Conservation (phyloP, 2,797 vertebrate species). For the Toxotes lorentzi region DNA sequence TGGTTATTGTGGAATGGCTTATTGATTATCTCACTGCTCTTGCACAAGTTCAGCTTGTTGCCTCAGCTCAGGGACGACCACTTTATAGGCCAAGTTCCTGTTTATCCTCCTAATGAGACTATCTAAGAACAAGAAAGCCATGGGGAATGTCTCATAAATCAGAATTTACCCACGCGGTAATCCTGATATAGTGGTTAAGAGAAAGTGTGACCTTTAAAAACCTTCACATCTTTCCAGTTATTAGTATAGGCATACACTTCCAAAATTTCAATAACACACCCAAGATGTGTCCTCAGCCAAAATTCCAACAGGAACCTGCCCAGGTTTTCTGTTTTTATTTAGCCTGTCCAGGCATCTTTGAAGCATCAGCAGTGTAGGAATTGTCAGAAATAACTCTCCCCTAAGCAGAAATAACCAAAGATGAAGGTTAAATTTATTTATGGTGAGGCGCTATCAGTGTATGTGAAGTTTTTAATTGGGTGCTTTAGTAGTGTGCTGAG, state of each 20-base stretch:
- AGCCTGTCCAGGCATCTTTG: background rate
- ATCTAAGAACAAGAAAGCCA: conserved; percentile 17
- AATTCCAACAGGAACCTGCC: conserved; percentile 15
- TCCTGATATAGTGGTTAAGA: background rate
- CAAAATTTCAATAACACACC: background rate
- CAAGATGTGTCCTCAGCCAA: background rate
- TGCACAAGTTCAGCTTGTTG: conserved; percentile 45
- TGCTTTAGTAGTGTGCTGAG: background rate
- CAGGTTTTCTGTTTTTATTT: conserved; percentile 22
- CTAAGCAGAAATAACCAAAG: conserved; percentile 4
- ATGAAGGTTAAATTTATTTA: background rate
- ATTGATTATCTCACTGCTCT: conserved; percentile 67
- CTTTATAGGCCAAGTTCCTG: conserved; percentile 39
- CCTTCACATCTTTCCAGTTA: conserved; percentile 7
- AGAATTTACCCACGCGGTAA: conserved; percentile 29
- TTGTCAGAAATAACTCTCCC: background rate
- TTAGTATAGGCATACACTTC: background rate
- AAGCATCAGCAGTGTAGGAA: background rate
- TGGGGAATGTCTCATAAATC: background rate
- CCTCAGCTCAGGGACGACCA: conserved; percentile 39
- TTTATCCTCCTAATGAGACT: conserved; percentile 56
- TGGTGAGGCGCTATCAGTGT: background rate
- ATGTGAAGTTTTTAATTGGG: background rate
- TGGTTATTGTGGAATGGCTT: conserved; percentile 58
- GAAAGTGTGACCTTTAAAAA: conserved; percentile 20